phyloP scores from a whole-genome alignment of 2,113 vertebrate species.

The Albula glossodonta region DNA sequence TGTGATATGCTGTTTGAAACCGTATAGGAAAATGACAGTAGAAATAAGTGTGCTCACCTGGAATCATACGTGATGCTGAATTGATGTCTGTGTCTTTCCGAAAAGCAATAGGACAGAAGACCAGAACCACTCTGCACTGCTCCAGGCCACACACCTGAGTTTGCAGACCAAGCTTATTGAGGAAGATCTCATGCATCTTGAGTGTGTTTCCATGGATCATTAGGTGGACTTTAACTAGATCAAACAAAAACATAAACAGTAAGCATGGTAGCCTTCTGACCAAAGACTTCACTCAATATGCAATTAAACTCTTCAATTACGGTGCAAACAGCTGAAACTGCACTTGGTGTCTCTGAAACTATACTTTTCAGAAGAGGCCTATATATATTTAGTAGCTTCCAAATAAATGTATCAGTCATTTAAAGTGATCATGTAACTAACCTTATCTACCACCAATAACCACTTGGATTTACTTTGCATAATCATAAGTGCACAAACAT shows the following conservation, averaged over 20 bases:
- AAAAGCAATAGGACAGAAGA: slow-evolving; percentile 31
- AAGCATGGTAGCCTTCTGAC: background rate
- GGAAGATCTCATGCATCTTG: background rate
- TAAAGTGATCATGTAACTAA: background rate
- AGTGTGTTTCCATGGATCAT: slow-evolving; percentile 23
- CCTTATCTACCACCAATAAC: background rate
- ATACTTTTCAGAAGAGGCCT: background rate
- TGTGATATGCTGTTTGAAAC: background rate
- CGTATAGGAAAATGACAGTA: background rate
- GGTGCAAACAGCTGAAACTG: background rate
- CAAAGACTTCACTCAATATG: background rate
- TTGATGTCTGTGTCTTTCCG: slow-evolving; percentile 32
- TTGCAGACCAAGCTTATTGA: background rate
- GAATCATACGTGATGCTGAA: slow-evolving; percentile 20
- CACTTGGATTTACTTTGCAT: background rate
- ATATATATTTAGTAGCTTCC: background rate
- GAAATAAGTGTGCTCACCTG: slow-evolving; percentile 13
- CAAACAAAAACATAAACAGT: background rate
- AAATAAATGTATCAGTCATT: background rate
- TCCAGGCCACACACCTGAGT: background rate
- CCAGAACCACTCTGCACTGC: slow-evolving; percentile 29
- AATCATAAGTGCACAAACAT: background rate
- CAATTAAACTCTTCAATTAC: background rate
- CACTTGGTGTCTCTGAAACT: background rate
- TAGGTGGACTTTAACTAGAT: slow-evolving; percentile 4